These are phyloP conservation scores for Semaprochilodus insignis DNA, from an alignment of 2,797 vertebrate genomes.

Conservation along the genomic window DNA sequence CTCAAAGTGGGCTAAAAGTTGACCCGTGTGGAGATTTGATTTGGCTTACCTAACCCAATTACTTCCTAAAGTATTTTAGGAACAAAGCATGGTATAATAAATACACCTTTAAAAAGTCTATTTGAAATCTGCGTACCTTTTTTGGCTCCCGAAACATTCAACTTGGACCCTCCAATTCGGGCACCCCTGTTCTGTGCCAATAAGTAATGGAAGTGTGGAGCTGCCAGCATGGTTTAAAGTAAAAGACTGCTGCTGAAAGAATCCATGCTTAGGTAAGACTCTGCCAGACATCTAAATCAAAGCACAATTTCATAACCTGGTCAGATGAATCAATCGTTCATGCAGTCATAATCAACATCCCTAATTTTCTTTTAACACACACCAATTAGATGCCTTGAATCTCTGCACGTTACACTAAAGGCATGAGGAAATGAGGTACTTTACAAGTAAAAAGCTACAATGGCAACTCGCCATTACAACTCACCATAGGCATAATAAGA, in stretches of 20 bases:
- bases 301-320: neutral
- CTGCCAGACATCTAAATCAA: neutral
- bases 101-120: no score
- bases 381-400: constrained; percentile 15
- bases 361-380: neutral
- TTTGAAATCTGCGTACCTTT: no score
- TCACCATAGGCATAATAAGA: neutral
- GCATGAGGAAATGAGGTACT: constrained; percentile 10
- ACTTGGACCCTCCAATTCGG: no score
- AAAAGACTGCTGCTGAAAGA: neutral
- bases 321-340: neutral
- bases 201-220: neutral
- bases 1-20: no score
- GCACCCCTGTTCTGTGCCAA: no score
- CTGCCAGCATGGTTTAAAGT: neutral
- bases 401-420: neutral
- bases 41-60: no score
- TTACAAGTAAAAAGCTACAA: constrained; percentile 19
- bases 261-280: neutral
- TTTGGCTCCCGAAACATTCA: no score
- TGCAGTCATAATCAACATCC: neutral
- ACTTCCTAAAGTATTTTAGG: no score
- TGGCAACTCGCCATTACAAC: neutral
- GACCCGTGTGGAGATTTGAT: no score
- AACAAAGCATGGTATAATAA: no score